phyloP scores from a whole-genome alignment of 2,797 vertebrate genomes.

The Glossophaga mutica region DNA sequence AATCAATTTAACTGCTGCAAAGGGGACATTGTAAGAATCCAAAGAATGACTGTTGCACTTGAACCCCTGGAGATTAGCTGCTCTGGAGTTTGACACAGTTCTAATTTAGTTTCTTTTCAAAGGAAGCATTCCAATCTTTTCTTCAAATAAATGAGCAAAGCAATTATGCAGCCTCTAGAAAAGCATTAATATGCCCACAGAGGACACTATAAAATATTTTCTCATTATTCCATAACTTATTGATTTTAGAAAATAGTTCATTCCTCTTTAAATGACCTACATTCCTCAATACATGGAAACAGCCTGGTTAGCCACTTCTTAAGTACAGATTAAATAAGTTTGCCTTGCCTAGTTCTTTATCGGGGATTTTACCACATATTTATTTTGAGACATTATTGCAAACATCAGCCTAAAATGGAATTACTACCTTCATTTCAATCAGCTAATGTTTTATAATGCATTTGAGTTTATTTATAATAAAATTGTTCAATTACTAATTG shows the following conservation, averaged over 20 bases:
- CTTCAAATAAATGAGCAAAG: constrained; percentile 53
- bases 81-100: constrained; percentile 11
- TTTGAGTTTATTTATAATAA: background rate
- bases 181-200: background rate
- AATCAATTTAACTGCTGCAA: background rate
- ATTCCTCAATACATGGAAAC: background rate
- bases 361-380: background rate
- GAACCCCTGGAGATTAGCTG: background rate
- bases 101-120: constrained; percentile 53
- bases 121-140: constrained; percentile 36
- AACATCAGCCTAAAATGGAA: background rate
- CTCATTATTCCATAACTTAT: constrained; percentile 19
- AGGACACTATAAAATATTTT: constrained; percentile 41
- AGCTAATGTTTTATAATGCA: background rate
- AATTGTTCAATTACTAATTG: background rate
- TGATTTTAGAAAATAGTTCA: constrained; percentile 43
- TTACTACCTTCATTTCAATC: background rate
- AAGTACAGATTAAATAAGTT: background rate
- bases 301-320: background rate
- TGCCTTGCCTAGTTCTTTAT: background rate
- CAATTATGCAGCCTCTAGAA: constrained; percentile 43
- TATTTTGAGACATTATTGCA: background rate
- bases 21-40: background rate
- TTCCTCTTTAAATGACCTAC: constrained; percentile 17
- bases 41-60: background rate